Conservation (phyloP, 1,140 invertebrate genomes). For the Drosophila cardini region DNA sequence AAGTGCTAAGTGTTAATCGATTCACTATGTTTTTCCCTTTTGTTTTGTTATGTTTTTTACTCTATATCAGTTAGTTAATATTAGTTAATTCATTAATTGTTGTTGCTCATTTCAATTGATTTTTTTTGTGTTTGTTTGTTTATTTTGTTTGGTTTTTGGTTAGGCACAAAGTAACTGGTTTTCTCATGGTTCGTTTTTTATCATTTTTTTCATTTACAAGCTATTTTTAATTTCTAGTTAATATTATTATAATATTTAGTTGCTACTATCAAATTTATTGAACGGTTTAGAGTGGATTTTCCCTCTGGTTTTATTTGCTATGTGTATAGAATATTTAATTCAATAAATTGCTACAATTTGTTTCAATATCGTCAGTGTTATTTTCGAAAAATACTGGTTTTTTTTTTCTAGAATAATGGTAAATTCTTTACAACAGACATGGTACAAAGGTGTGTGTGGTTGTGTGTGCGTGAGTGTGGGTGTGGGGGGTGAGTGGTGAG, state of each 20-base stretch:
- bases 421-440: constrained; percentile 59
- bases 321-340: constrained; percentile 46
- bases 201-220: constrained; percentile 52
- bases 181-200: constrained; percentile 42
- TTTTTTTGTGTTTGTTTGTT: constrained; percentile 29
- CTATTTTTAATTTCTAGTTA: constrained; percentile 73
- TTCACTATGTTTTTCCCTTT: constrained; percentile 50
- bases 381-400: constrained; percentile 59
- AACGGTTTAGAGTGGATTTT: constrained; percentile 59
- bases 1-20: constrained; percentile 51
- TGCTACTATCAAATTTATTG: constrained; percentile 61
- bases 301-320: constrained; percentile 32
- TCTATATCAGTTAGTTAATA: constrained; percentile 58
- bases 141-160: constrained; percentile 57
- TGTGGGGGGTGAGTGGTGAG: constrained; percentile 10
- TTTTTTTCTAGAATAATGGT: constrained; percentile 56
- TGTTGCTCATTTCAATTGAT: constrained; percentile 49
- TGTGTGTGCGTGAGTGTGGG: constrained; percentile 11
- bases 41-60: too few species aligned
- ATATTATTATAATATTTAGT: constrained; percentile 64
- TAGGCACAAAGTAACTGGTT: constrained; percentile 81
- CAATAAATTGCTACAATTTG: constrained; percentile 63
- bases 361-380: constrained; percentile 28
- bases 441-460: constrained; percentile 32
- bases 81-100: constrained; percentile 52